Conservation (phyloP, 2,888 invertebrate species). For the Apodemia mormo region DNA sequence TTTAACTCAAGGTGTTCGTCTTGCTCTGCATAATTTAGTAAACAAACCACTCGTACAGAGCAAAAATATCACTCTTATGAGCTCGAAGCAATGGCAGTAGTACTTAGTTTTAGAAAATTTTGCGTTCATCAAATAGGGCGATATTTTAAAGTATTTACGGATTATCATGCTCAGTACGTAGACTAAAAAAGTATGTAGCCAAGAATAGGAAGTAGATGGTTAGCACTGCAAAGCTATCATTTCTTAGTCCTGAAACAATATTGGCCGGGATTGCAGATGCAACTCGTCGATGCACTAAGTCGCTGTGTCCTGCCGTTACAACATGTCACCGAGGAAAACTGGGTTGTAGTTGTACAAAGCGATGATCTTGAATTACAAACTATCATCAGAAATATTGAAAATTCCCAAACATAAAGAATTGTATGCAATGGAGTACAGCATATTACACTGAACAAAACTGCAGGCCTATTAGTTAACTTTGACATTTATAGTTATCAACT, state of each 20-base stretch:
- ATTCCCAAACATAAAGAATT: background rate
- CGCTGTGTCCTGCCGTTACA: background rate
- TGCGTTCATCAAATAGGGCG: background rate
- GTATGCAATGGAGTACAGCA: background rate
- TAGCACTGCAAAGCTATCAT: conserved; percentile 27
- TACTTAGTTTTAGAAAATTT: conserved; percentile 31
- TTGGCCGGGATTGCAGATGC: background rate
- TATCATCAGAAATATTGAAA: background rate
- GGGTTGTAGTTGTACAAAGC: background rate
- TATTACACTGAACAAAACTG: conserved; percentile 3
- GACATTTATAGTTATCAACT: too few relatives aligned
- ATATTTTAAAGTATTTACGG: background rate
- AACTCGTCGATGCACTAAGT: background rate
- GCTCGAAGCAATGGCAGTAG: conserved; percentile 33
- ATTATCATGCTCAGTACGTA: background rate
- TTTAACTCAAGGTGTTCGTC: too few relatives aligned
- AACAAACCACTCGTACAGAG: conserved; percentile 9
- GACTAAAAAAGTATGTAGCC: conserved; percentile 25
- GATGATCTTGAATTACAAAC: background rate
- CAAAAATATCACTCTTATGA: conserved; percentile 31
- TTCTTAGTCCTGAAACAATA: conserved; percentile 17
- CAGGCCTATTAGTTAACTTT: too few relatives aligned
- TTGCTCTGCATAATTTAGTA: background rate
- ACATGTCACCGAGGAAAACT: background rate
- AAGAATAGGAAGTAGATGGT: conserved; percentile 33